phyloP scores from a whole-genome alignment of 1,140 invertebrate genomes.

The Copidosoma floridanum region DNA sequence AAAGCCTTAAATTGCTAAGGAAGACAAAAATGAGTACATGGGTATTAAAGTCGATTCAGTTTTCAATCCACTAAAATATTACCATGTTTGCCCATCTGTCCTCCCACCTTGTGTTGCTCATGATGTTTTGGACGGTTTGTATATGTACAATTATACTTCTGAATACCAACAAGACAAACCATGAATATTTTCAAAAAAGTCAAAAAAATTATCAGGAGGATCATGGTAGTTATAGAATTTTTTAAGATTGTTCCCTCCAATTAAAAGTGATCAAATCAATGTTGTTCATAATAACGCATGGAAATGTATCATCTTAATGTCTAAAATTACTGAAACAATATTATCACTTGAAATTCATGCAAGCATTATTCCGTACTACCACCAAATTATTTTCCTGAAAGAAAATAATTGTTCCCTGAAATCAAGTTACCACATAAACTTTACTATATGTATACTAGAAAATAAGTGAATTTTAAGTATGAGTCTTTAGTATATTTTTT shows the following conservation, averaged over 20 bases:
- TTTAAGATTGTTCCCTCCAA: slow-evolving; percentile 21
- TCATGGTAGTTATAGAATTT: slow-evolving; percentile 27
- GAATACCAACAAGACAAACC: slow-evolving; percentile 30
- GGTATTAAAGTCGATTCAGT: slow-evolving; percentile 12
- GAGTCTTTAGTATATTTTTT: slow-evolving; percentile 25
- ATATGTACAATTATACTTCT: slow-evolving; percentile 31
- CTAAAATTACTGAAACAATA: slow-evolving; percentile 22
- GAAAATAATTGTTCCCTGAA: slow-evolving; percentile 2
- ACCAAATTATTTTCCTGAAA: slow-evolving; percentile 17
- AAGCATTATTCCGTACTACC: slow-evolving; percentile 21
- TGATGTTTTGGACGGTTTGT: slow-evolving; percentile 14
- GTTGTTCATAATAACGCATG: slow-evolving; percentile 20
- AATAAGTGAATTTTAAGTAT: slow-evolving; percentile 25
- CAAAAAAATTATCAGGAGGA: slow-evolving; percentile 21
- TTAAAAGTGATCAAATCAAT: slow-evolving; percentile 16
- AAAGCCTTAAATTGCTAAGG: too few species aligned
- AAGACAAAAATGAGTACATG: background rate
- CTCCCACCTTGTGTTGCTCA: background rate
- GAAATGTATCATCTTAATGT: slow-evolving; percentile 15
- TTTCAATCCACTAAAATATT: slow-evolving; percentile 10
- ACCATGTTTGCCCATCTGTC: background rate
- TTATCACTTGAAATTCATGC: slow-evolving; percentile 23
- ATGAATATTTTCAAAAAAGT: slow-evolving; percentile 8
- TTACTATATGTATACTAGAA: slow-evolving; percentile 14
- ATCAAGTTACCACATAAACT: slow-evolving; percentile 18